Percentiles rank a stretch among this genome's conserved stretches.
Evolutionary conservation across 2,888 invertebrate genomes (phyloP).

Genomic region (Leptogaster cylindrica): DNA sequence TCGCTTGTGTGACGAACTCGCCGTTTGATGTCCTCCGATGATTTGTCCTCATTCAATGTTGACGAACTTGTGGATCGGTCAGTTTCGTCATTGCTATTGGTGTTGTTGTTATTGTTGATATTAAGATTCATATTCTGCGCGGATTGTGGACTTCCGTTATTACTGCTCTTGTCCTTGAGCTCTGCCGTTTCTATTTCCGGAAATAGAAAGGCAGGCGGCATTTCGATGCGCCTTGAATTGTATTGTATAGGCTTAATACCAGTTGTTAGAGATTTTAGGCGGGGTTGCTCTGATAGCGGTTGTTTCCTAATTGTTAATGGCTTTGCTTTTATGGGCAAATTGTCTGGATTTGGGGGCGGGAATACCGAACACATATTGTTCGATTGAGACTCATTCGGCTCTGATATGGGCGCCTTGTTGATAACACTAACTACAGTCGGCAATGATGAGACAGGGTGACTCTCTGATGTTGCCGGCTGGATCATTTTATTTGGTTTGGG

Average conservation of each 20-base stretch:
- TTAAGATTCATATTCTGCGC: conserved; percentile 50
- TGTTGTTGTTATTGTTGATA: conserved; percentile 49
- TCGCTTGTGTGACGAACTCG: conserved; percentile 69
- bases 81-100: conserved; percentile 56
- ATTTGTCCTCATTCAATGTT: conserved; percentile 53
- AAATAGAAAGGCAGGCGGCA: conserved; percentile 82
- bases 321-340: conserved; percentile 76
- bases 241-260: conserved; percentile 69
- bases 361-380: conserved; percentile 37
- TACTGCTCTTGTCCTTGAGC: conserved; percentile 62
- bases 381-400: conserved; percentile 42
- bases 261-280: conserved; percentile 69
- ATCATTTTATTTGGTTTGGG: conserved; percentile 73
- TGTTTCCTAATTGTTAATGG: conserved; percentile 84
- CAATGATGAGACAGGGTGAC: conserved; percentile 19
- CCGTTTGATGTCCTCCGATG: conserved; percentile 64
- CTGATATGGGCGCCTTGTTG: conserved; percentile 50
- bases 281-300: conserved; percentile 80
- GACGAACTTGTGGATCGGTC: conserved; percentile 52
- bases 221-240: conserved; percentile 77
- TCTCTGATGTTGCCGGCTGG: conserved; percentile 18
- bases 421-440: conserved; percentile 51
- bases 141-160: background rate
- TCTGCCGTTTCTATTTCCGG: conserved; percentile 74
- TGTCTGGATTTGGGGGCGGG: conserved; percentile 59